Evolutionary conservation across 1,140 invertebrate genomes (phyloP).

Genomic region (Zeugodacus cucurbitae): DNA sequence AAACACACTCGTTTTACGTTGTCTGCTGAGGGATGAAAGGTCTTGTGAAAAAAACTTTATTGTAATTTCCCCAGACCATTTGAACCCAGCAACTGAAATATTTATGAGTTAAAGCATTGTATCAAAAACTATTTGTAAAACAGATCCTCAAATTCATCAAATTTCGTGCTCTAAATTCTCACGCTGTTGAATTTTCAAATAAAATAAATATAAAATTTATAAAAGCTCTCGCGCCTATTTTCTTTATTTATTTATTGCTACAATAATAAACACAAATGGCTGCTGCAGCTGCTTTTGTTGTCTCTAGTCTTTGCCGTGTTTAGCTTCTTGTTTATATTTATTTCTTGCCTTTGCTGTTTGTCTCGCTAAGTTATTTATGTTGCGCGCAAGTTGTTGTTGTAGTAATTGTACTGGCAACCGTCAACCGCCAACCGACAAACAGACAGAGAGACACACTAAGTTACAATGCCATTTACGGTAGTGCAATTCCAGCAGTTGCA

Average conservation of each 20-base stretch:
- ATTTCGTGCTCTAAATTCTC: too few species aligned
- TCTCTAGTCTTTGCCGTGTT: not conserved
- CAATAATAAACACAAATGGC: too few species aligned
- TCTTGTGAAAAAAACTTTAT: too few species aligned
- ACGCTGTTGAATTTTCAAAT: not conserved
- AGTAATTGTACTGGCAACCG: too few species aligned
- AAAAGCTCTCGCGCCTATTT: not conserved
- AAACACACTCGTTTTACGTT: too few species aligned
- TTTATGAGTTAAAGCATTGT: too few species aligned
- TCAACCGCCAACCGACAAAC: not conserved
- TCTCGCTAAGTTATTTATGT: not conserved
- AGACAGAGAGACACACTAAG: not conserved
- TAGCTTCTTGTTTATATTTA: not conserved
- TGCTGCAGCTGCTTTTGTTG: not conserved
- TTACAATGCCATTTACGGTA: constrained; percentile 27
- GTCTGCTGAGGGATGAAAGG: too few species aligned
- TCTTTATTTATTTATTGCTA: too few species aligned
- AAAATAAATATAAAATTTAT: not conserved
- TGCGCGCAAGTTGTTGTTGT: not conserved
- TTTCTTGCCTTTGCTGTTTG: not conserved
- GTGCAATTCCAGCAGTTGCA: constrained; percentile 14
- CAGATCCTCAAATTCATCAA: too few species aligned
- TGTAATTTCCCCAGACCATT: too few species aligned
- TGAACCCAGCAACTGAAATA: too few species aligned
- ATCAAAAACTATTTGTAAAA: too few species aligned